Base-by-base conservation (phyloP, 2,797 vertebrate genomes). In the Hypotaenidia okinawae region DNA sequence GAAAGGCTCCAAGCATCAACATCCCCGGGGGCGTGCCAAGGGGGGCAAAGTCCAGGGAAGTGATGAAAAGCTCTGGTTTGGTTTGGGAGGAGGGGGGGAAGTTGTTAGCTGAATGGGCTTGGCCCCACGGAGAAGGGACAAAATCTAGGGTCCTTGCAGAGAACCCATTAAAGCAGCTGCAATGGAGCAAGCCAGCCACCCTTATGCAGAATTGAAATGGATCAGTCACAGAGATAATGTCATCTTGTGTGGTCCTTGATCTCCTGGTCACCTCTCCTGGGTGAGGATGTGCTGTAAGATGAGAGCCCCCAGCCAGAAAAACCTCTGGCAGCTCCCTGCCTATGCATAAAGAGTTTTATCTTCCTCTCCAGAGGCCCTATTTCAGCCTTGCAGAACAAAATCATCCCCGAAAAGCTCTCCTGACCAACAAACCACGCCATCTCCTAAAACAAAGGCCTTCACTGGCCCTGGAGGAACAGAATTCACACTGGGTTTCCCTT, bases 251-350 rank as follows among this genome's bases (percentile, higher is more conserved):
- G 58, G 87, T 43, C 87, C 82, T 84, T 84, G 37, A 77, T 92
- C 55, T 91, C 84, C 79, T 5, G 1, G 64, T 39, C 92, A 84
- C 82, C 61, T 75, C 2, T 7, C 37, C 67, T 54, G 61, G 67
- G 54, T 51, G 27, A 95, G 54, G 55, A 80, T 72, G 41, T 94
- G 59, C 75, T 84, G 73, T 87, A 91, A 81, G 63, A 81, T 62
- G 69, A 94, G 55, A 92, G 16, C 17, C 52, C n/a, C 52, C 24
- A 74, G 79, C 67, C 89, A 94, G 85, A 86, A 93, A 93, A 88
- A 86, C 79, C 52, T 91, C 84, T 87, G 91, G 69, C 89, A 86
- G 49, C 73, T 94, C 66, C 25, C 35, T 59, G 52, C 37, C 62
- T 75, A 66, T 66, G 54, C 62, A 75, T 6, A 58, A 5, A 43